phyloP scores from a whole-genome alignment of 2,797 vertebrate species.

The Eupleurogrammus muticus region DNA sequence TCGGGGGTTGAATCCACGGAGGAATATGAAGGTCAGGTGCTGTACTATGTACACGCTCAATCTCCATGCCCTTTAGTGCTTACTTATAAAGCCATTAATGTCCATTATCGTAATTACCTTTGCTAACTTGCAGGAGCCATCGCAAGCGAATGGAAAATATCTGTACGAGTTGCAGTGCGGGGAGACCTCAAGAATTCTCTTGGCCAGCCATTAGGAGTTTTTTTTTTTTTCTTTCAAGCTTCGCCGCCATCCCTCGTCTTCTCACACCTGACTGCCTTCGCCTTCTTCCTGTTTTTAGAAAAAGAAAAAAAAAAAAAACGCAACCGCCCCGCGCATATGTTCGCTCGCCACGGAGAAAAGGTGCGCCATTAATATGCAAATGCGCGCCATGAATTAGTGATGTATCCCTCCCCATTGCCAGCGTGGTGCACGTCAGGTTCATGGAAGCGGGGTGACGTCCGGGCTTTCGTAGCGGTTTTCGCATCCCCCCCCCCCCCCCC shows the following conservation, averaged over 20 bases:
- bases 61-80: constrained; percentile 68
- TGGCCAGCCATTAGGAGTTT: constrained; percentile 44
- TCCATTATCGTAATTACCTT: constrained; percentile 78
- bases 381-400: constrained; percentile 82
- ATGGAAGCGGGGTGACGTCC: constrained; percentile 55
- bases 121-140: constrained; percentile 57
- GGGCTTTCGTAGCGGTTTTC: constrained; percentile 14
- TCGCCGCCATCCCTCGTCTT: constrained; percentile 33
- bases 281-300: constrained; percentile 72
- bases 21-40: constrained; percentile 75
- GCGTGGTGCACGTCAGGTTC: constrained; percentile 58
- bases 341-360: constrained; percentile 76
- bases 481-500: constrained; percentile 62
- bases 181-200: constrained; percentile 36
- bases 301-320: constrained; percentile 58
- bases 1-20: constrained; percentile 52
- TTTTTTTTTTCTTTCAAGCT: constrained; percentile 18
- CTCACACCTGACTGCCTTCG: constrained; percentile 74
- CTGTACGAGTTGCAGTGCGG: constrained; percentile 35
- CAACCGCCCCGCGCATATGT: constrained; percentile 77
- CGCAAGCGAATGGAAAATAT: constrained; percentile 56
- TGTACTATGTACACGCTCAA: constrained; percentile 55
- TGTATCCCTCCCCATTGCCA: constrained; percentile 19
- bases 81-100: constrained; percentile 79
- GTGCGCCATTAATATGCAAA: constrained; percentile 83